A percentile compares a stretch with the other conserved stretches of the same genome.
Evolutionary conservation across 2,797 vertebrate species (phyloP).

Genomic region (Liparis tanakae): DNA sequence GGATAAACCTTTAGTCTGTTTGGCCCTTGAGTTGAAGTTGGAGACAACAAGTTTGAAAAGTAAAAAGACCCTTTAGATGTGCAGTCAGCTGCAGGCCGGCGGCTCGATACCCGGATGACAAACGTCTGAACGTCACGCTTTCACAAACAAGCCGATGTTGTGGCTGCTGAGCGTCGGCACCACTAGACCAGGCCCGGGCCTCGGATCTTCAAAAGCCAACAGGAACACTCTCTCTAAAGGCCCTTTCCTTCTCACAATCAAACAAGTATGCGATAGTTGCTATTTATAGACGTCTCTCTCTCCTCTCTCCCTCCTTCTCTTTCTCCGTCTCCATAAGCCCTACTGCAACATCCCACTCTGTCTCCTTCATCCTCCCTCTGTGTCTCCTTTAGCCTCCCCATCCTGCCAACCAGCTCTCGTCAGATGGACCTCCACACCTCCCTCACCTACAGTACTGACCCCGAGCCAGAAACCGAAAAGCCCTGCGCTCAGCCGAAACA

Average conservation of each 20-base stretch:
- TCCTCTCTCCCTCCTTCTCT: constrained; percentile 33
- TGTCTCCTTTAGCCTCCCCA: constrained; percentile 6
- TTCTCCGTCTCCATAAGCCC: constrained; percentile 18
- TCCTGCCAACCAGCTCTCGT: constrained; percentile 30
- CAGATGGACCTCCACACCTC: constrained; percentile 20
- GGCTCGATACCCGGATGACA: not conserved
- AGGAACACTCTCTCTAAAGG: constrained; percentile 67
- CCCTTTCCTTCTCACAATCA: constrained; percentile 79
- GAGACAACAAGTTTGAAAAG: not conserved
- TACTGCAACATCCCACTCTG: constrained; percentile 18
- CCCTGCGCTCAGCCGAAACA: constrained; percentile 53
- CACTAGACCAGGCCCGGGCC: not conserved
- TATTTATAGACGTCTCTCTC: constrained; percentile 76
- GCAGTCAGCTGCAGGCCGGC: not conserved
- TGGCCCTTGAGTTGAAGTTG: not conserved
- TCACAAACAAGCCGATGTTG: constrained; percentile 21
- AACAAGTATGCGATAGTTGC: constrained; percentile 77
- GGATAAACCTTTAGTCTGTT: no score
- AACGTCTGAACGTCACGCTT: not conserved
- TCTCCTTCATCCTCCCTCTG: not conserved
- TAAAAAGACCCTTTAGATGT: not conserved
- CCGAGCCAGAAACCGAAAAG: constrained; percentile 31
- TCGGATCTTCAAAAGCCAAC: constrained; percentile 46
- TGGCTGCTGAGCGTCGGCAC: not conserved
- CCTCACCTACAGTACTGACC: constrained; percentile 3